Evolutionary conservation across 2,113 vertebrate species (phyloP), one percentile per base, ranked within the genome.

Genomic region (Tupaia chinensis): DNA sequence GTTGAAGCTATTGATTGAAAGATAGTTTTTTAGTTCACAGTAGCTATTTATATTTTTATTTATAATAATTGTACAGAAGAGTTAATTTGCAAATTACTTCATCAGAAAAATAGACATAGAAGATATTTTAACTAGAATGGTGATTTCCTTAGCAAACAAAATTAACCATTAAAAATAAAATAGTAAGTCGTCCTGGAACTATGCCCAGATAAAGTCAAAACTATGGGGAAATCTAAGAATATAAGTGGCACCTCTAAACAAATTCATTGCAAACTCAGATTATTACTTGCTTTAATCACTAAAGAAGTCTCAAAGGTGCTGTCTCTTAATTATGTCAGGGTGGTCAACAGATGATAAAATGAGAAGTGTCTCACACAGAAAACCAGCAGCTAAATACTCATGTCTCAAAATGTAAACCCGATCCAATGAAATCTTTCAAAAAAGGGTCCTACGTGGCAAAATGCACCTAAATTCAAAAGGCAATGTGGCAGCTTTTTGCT

Each of bases 11-110:
- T 60, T 82, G 19, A 85, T 66, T 86, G 25, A 92, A 84, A 61
- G 61, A 68, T 12, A 90, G 13, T 56, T 81, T 5, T 0, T 87
- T 29, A 73, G 0, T 29, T 81, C 20, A 74, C 23, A 89, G 22
- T 65, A 79, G 10, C 19, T 84, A 73, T 58, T 85, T 93, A 32
- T 34, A 69, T 81, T 89, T 78, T 87, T 94, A 19, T 87, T 87
- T 94, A 56, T 74, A 76, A 74, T 73, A 2, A 53, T 78, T 54
- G 11, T 60, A 63, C 10, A 80, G 23, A 83, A 73, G 19, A 76
- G 44, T 79, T 79, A 82, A 74, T 83, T 79, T 89, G 7, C 3
- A 95, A 91, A 53, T 76, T 86, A 11, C 17, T 61, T 56, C 84
- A 69, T 56, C 22, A 44, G 12, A 72, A 92, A 93, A 85, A 76